These are phyloP conservation scores for Arrhopalites spinosus DNA, from an alignment of 2,888 invertebrate genomes.

Conservation along the genomic window DNA sequence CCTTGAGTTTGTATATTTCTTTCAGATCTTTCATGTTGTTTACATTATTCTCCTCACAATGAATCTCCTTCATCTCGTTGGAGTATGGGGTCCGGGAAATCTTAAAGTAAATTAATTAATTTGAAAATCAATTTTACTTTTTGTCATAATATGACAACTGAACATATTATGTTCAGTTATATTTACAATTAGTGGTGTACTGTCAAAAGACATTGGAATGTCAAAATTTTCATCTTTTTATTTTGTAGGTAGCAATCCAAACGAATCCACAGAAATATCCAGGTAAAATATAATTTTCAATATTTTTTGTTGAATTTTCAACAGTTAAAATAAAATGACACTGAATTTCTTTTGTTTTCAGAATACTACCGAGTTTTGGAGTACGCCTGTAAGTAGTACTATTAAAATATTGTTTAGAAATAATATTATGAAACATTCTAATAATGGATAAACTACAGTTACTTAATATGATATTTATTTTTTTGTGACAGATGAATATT, in stretches of 20 bases:
- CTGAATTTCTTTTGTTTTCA: not conserved
- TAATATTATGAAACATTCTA: not conserved
- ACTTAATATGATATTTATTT: not conserved
- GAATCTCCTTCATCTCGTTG: constrained; percentile 28
- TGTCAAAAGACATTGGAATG: too few species aligned
- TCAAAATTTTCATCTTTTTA: too few species aligned
- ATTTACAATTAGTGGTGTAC: too few species aligned
- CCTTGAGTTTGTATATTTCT: not conserved
- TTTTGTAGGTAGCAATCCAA: not conserved
- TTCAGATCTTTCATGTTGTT: constrained; percentile 34
- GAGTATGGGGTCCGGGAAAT: not conserved
- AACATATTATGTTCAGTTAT: too few species aligned
- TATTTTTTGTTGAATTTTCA: too few species aligned
- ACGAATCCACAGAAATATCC: constrained; percentile 27
- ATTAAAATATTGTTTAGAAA: not conserved
- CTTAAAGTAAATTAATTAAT: too few species aligned
- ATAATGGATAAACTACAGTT: not conserved
- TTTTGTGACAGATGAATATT: constrained; percentile 28
- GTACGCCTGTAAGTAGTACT: constrained; percentile 32
- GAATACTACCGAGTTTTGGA: constrained; percentile 29
- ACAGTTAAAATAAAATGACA: not conserved
- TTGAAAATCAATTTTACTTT: too few species aligned
- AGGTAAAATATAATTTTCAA: not conserved
- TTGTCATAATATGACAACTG: too few species aligned
- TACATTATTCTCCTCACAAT: constrained; percentile 31